Evolutionary conservation across 2,797 vertebrate genomes (phyloP).

Genomic region (Danio tinwini): DNA sequence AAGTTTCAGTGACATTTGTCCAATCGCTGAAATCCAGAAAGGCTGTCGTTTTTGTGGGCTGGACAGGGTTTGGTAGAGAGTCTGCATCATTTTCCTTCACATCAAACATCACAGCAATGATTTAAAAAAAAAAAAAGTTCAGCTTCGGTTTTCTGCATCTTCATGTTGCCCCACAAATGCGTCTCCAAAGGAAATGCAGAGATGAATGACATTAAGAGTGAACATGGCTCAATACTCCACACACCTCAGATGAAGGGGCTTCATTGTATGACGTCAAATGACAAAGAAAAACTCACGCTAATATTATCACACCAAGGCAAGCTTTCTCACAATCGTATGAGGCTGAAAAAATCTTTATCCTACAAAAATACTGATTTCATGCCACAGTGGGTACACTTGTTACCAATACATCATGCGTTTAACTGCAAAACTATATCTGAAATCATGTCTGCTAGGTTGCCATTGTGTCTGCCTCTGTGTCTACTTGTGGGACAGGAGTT

Average conservation of each 20-base stretch:
- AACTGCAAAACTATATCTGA: constrained; percentile 52
- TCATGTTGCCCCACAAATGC: background rate
- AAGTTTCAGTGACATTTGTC: background rate
- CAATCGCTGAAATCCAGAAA: constrained; percentile 3
- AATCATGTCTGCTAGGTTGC: constrained; percentile 16
- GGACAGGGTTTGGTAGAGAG: constrained; percentile 1
- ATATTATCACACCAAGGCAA: constrained; percentile 46
- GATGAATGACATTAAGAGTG: constrained; percentile 5
- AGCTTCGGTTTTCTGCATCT: constrained; percentile 23
- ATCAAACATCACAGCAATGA: constrained; percentile 24
- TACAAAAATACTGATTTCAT: constrained; percentile 64
- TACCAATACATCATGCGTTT: constrained; percentile 53
- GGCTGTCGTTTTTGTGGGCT: constrained; percentile 10
- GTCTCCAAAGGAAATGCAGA: constrained; percentile 33
- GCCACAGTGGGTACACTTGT: constrained; percentile 49
- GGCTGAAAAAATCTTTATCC: constrained; percentile 34
- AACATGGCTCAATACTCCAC: constrained; percentile 50
- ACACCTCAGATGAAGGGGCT: constrained; percentile 49
- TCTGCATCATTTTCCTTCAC: constrained; percentile 40
- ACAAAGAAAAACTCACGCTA: constrained; percentile 4
- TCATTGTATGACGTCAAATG: constrained; percentile 36
- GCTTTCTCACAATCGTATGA: constrained; percentile 34
- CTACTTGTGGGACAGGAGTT: background rate
- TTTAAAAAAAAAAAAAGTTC: background rate
- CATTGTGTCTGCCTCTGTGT: constrained; percentile 22